These are phyloP conservation scores for Circaetus gallicus DNA, from an alignment of 2,113 vertebrate species.

Conservation along the genomic window DNA sequence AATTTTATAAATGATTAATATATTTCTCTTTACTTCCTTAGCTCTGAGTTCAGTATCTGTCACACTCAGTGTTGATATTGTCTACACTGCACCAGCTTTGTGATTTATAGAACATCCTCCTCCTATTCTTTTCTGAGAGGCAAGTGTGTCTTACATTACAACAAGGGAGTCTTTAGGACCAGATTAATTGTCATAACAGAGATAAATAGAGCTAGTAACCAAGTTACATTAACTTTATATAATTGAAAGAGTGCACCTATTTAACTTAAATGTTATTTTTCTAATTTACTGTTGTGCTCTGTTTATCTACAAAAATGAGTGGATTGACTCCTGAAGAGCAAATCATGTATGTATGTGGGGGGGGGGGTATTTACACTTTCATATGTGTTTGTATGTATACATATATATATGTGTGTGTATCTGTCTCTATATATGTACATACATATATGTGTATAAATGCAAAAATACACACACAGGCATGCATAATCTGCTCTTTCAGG, in stretches of 20 bases:
- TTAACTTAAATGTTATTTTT: background rate
- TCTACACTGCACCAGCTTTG: background rate
- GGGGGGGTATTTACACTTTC: background rate
- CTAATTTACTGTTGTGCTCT: background rate
- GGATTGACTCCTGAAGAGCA: background rate
- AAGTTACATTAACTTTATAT: background rate
- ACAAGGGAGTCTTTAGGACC: background rate
- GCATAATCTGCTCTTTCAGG: background rate
- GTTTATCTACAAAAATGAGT: background rate
- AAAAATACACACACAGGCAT: background rate
- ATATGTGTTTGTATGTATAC: background rate
- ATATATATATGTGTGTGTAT: background rate
- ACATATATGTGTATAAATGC: background rate
- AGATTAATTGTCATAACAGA: background rate
- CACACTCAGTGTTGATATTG: background rate
- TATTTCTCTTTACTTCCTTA: constrained; percentile 38
- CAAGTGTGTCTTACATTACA: background rate
- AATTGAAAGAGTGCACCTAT: background rate
- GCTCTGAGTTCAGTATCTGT: constrained; percentile 37
- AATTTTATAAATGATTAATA: background rate
- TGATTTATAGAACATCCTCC: constrained; percentile 9
- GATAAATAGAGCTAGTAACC: background rate
- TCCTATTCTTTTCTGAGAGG: background rate
- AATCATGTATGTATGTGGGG: background rate
- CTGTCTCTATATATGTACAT: background rate